Conservation (phyloP, 2,797 vertebrate genomes). For the Chromis chromis region DNA sequence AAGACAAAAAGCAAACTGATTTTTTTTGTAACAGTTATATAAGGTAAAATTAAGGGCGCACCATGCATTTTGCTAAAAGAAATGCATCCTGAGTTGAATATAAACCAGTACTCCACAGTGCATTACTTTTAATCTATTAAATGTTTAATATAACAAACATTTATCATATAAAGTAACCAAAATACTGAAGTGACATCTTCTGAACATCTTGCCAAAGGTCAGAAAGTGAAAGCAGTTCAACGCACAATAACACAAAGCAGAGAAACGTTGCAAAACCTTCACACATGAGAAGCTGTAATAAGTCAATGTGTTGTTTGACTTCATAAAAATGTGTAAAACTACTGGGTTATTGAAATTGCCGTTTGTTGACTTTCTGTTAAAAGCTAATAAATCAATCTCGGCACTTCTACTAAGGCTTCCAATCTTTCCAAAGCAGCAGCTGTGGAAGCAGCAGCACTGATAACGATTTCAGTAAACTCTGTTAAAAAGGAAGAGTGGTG, state of each 20-base stretch:
- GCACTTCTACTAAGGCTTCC: not conserved
- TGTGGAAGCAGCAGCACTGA: slow-evolving; percentile 8
- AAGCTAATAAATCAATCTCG: not conserved
- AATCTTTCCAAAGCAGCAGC: slow-evolving; percentile 4
- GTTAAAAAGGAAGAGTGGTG: not conserved
- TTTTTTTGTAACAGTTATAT: too few species aligned
- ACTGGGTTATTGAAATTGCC: not conserved
- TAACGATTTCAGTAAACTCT: not conserved
- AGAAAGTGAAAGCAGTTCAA: not conserved
- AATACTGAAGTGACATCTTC: not conserved
- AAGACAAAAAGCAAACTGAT: too few species aligned
- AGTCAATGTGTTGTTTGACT: not conserved
- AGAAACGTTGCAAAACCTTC: not conserved
- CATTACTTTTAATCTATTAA: not conserved
- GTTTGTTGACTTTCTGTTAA: not conserved
- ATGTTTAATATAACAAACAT: not conserved
- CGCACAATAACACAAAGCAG: not conserved
- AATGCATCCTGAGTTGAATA: not conserved
- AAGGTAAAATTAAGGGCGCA: not conserved
- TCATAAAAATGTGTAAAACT: not conserved
- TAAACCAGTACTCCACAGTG: not conserved
- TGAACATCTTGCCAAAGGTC: not conserved
- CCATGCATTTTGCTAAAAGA: not conserved
- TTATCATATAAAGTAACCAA: not conserved
- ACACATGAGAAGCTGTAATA: not conserved